A percentile compares a stretch with the other conserved stretches of the same genome.
These are phyloP conservation scores for Apoderus coryli DNA, from an alignment of 2,888 invertebrate species.

Conservation along the genomic window DNA sequence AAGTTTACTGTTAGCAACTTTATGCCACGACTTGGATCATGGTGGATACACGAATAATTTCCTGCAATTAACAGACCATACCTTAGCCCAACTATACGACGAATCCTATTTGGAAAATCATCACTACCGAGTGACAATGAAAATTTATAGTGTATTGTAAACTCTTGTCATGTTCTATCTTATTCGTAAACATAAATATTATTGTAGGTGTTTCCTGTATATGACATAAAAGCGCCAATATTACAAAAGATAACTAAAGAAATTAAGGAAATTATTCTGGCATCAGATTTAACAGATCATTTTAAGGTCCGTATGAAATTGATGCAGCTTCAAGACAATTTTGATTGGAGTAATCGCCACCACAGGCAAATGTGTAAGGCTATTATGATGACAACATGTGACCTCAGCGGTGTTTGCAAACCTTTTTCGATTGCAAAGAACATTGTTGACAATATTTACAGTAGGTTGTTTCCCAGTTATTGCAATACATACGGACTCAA, in stretches of 20 bases:
- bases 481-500: no score
- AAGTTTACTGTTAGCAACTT: slow-evolving; percentile 39
- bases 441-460: slow-evolving; percentile 39
- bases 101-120: slow-evolving; percentile 45
- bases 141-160: slow-evolving; percentile 37
- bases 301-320: slow-evolving; percentile 40
- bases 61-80: slow-evolving; percentile 38
- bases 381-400: slow-evolving; percentile 44
- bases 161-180: no score
- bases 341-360: slow-evolving; percentile 35
- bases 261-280: slow-evolving; percentile 42
- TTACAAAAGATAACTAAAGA: slow-evolving; percentile 35
- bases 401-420: slow-evolving; percentile 44
- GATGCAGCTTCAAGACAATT: slow-evolving; percentile 35
- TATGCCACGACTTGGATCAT: slow-evolving; percentile 50
- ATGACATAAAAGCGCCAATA: slow-evolving; percentile 31
- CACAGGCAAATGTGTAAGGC: slow-evolving; percentile 42
- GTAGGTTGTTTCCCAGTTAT: no score
- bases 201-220: slow-evolving; percentile 38
- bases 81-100: slow-evolving; percentile 39
- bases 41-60: slow-evolving; percentile 48
- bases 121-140: slow-evolving; percentile 41
- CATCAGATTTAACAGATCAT: slow-evolving; percentile 44
- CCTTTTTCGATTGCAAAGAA: slow-evolving; percentile 40
- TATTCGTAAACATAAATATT: slow-evolving; percentile 5